These are phyloP conservation scores for Bothrops jararaca DNA, from an alignment of 2,113 vertebrate species.

Conservation along the genomic window DNA sequence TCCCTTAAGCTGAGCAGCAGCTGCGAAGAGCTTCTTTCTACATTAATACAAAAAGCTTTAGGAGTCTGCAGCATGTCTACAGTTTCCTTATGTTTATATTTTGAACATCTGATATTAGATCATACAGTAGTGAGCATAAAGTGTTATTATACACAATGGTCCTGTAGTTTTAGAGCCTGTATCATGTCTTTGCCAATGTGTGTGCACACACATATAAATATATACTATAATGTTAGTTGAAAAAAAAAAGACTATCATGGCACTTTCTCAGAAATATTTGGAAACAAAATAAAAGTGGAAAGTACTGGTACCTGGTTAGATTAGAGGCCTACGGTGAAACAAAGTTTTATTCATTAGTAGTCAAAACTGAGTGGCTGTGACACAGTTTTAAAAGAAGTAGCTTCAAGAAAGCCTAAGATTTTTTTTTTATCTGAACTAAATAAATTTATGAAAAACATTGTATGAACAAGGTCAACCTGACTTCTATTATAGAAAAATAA, in stretches of 20 bases:
- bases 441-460: not conserved
- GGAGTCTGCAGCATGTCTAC: not conserved
- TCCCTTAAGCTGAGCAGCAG: not conserved
- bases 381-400: not conserved
- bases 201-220: not conserved
- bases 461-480: not conserved
- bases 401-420: not conserved
- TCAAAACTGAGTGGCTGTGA: not conserved
- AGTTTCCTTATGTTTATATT: not conserved
- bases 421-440: not conserved
- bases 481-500: not conserved
- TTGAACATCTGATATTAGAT: not conserved
- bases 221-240: not conserved
- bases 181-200: not conserved
- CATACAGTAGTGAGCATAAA: not conserved
- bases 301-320: not conserved
- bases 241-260: not conserved
- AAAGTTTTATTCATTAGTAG: rapidly evolving
- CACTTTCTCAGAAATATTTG: not conserved
- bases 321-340: not conserved
- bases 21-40: not conserved
- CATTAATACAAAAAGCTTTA: not conserved
- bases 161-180: not conserved
- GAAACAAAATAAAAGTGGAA: not conserved
- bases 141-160: not conserved